Evolutionary conservation across 2,113 vertebrate genomes (phyloP).

Genomic region (Morone chrysops): DNA sequence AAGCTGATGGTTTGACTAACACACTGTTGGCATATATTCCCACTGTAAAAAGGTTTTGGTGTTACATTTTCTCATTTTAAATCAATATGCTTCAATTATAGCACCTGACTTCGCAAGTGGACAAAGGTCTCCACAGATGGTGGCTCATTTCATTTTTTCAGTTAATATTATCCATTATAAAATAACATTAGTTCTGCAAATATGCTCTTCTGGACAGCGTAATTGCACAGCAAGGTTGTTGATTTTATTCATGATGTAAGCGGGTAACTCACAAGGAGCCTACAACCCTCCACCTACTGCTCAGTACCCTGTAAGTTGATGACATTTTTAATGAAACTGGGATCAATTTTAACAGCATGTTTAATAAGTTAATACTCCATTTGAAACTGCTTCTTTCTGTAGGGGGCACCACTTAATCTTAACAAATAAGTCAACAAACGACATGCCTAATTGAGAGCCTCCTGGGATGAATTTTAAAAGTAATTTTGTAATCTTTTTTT

Average conservation of each 20-base stretch:
- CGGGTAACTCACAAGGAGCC: not conserved
- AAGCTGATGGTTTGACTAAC: too few species aligned
- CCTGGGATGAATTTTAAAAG: constrained; percentile 13
- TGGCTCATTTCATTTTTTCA: not conserved
- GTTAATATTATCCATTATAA: not conserved
- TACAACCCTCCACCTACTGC: constrained; percentile 12
- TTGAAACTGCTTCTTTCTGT: constrained; percentile 22
- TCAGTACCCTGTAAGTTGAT: constrained; percentile 17
- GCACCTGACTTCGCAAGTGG: not conserved
- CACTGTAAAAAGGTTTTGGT: not conserved
- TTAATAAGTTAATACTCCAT: constrained; percentile 38
- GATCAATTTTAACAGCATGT: constrained; percentile 45
- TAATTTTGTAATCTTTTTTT: constrained; percentile 14
- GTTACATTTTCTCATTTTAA: not conserved
- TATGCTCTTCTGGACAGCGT: constrained; percentile 26
- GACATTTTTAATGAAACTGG: constrained; percentile 51
- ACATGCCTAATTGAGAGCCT: constrained; percentile 1
- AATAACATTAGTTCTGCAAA: constrained; percentile 35
- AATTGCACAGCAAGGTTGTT: constrained; percentile 26
- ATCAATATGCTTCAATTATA: not conserved
- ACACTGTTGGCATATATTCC: too few species aligned
- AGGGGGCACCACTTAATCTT: constrained; percentile 26
- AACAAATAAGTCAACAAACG: constrained; percentile 38
- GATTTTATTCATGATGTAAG: constrained; percentile 12
- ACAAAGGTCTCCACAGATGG: constrained; percentile 3